Conservation (phyloP, 2,797 vertebrate species). For the Scolopax bukidnonensis region DNA sequence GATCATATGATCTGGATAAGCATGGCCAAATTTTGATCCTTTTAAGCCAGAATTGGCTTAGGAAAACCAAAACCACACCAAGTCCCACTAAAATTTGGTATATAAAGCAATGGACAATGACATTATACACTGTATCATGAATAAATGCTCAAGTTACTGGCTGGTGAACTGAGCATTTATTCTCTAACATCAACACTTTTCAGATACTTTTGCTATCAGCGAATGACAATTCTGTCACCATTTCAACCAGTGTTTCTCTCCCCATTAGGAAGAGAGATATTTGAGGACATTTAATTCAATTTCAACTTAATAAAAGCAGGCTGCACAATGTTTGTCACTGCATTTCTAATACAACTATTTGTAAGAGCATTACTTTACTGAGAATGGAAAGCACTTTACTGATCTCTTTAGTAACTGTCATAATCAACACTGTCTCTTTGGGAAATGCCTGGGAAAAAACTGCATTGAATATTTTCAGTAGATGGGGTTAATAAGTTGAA, state of each 20-base stretch:
- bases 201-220: not conserved
- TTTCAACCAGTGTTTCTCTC: not conserved
- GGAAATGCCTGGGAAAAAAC: not conserved
- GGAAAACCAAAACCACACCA: not conserved
- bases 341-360: not conserved
- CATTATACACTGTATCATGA: not conserved
- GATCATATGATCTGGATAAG: not conserved
- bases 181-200: not conserved
- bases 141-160: not conserved
- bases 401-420: not conserved
- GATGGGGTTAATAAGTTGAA: not conserved
- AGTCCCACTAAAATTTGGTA: not conserved
- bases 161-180: not conserved
- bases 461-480: not conserved
- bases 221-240: not conserved
- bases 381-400: not conserved
- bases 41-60: not conserved
- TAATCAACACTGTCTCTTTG: not conserved
- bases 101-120: fast-evolving
- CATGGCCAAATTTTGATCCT: not conserved
- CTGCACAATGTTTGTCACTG: not conserved
- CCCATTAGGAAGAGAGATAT: not conserved
- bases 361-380: not conserved
- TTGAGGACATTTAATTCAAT: not conserved
- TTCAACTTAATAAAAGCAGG: not conserved